Conservation (phyloP, 2,113 vertebrate species). For the Menidia beryllina region DNA sequence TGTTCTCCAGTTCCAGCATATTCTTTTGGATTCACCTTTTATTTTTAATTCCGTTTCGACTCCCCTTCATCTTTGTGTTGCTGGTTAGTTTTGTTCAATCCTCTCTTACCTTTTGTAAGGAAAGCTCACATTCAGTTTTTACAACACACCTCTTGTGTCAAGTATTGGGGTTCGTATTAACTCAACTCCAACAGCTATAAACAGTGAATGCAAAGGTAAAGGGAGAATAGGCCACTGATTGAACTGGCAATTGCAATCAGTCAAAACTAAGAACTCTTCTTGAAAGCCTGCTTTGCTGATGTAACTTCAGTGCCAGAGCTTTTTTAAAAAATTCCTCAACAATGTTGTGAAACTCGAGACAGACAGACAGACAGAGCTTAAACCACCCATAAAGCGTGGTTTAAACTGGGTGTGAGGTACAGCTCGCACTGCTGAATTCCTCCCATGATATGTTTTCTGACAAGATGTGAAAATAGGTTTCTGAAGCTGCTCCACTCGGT, state of each 20-base stretch:
- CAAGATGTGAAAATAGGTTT: constrained; percentile 47
- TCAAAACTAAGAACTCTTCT: constrained; percentile 10
- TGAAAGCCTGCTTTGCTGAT: constrained; percentile 15
- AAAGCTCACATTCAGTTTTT: not conserved
- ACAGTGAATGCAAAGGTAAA: constrained; percentile 6
- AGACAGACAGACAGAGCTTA: no score
- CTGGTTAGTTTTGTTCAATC: not conserved
- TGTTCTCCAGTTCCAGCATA: not conserved
- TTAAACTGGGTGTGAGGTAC: constrained; percentile 44
- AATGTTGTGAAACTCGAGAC: constrained; percentile 46
- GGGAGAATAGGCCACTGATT: constrained; percentile 50
- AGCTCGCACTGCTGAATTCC: constrained; percentile 20
- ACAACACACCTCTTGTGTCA: not conserved
- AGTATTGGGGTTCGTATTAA: not conserved
- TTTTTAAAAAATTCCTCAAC: not conserved
- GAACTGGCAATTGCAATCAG: constrained; percentile 42
- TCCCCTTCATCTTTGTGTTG: not conserved
- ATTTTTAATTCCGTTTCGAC: not conserved
- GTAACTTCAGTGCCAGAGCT: not conserved
- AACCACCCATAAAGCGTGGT: no score
- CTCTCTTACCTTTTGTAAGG: not conserved
- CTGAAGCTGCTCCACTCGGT: constrained; percentile 50
- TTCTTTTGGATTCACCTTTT: not conserved
- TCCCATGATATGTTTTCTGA: constrained; percentile 36
- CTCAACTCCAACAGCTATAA: not conserved